Percentiles rank a stretch among this genome's conserved stretches.
Conservation (phyloP, 2,888 invertebrate species). For the Ennomos fuscantarius region DNA sequence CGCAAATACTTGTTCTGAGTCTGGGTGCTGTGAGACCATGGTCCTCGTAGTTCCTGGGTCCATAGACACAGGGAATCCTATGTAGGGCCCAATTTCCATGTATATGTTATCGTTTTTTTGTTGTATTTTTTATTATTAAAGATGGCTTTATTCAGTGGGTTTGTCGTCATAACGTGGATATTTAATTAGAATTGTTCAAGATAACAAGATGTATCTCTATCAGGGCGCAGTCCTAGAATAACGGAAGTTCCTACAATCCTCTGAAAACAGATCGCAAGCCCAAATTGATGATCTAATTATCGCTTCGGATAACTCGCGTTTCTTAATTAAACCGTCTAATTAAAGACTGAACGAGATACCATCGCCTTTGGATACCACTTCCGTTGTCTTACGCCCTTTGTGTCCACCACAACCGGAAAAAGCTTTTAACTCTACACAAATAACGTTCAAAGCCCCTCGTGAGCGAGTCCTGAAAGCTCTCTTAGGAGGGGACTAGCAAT, state of each 20-base stretch:
- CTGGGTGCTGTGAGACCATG: no score
- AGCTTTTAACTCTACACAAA: conserved; percentile 5
- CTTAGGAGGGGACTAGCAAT: conserved; percentile 1
- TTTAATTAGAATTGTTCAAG: no score
- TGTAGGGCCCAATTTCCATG: no score
- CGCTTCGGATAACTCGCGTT: conserved; percentile 64
- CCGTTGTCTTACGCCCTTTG: conserved; percentile 69
- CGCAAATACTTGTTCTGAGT: no score
- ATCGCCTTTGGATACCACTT: conserved; percentile 55
- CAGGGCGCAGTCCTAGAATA: no score
- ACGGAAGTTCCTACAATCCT: conserved; percentile 6
- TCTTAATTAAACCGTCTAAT: conserved; percentile 79
- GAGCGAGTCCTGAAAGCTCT: conserved; percentile 17
- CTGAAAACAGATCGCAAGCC: conserved; percentile 48
- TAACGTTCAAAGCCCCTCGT: conserved; percentile 38
- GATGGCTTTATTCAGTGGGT: no score
- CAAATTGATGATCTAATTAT: conserved; percentile 75
- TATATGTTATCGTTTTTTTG: no score
- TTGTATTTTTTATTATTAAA: no score
- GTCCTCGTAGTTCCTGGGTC: no score
- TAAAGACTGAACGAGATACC: conserved; percentile 63
- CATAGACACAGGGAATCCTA: no score
- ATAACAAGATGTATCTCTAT: no score
- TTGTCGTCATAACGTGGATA: no score
- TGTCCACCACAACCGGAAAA: conserved; percentile 25